Evolutionary conservation across 2,113 vertebrate genomes (phyloP), one percentile per base, ranked within the genome.

Genomic region (Aramus guarauna): DNA sequence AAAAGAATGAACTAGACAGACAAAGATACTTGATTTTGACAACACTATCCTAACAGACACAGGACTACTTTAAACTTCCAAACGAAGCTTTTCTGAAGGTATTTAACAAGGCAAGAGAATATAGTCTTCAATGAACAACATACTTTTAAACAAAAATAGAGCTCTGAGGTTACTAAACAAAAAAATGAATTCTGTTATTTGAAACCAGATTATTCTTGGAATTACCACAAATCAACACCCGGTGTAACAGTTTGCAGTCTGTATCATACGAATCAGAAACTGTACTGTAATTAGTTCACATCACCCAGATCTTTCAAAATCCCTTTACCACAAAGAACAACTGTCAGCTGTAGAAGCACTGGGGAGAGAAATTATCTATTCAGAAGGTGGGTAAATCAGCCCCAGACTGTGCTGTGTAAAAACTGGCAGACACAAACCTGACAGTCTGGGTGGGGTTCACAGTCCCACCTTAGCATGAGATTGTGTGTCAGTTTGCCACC

Each of bases 271-370:
- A 80, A 83, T 32, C 67, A 62, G 30, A 90, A 88, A 90, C 30
- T 39, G 36, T 48, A 79, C 41, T 83, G 50, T 15, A 77, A 90
- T 72, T 64, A 88, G 82, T 36, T 79, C 50, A 48, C 34, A 76
- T 78, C 60, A 76, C 47, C 45, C 59, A 85, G 75, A 85, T 58
- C 75, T 90, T 92, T 94, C 91, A 95, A 88, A 86, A 76, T 36
- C 58, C 67, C 34, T 90, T 83, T 75, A 85, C 22, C 72, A 91
- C 75, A 83, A 83, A 76, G 36, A 78, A 27, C 13, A 84, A 50
- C 30, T 60, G 32, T 56, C 71, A 84, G 79, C 39, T 88, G 26
- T 3, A 83, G 62, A 20, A 92, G 53, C 56, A 64, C 56, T 60
- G 32, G 11, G 52, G 34, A 93, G 81, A 87, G n/a, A 55, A 17